Evolutionary conservation across 1,140 invertebrate genomes (phyloP).

Genomic region (Colletes latitarsis): DNA sequence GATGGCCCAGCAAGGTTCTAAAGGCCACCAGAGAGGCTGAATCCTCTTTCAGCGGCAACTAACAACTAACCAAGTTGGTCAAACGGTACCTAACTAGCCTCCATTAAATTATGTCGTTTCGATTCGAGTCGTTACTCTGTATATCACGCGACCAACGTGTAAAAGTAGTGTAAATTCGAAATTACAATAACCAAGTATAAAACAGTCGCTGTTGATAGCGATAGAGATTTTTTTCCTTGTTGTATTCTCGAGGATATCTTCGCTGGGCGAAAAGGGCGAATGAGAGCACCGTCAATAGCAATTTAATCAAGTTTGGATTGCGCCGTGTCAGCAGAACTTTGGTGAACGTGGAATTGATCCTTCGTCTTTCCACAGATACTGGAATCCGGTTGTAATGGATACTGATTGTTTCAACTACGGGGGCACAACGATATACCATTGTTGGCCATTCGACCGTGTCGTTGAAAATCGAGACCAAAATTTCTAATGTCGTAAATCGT

Average conservation of each 20-base stretch:
- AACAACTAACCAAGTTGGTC: constrained; percentile 45
- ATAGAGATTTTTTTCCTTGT: no score
- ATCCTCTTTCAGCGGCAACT: constrained; percentile 39
- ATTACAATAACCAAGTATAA: no score
- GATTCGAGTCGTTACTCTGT: no score
- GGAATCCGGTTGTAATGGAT: constrained; percentile 44
- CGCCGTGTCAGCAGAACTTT: constrained; percentile 13
- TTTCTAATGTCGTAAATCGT: constrained; percentile 22
- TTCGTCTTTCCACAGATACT: constrained; percentile 17
- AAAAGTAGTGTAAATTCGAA: no score
- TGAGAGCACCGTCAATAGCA: neutral
- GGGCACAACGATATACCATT: constrained; percentile 13
- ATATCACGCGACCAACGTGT: no score
- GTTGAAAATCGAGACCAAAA: neutral
- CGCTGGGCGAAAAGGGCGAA: no score
- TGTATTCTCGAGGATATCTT: neutral
- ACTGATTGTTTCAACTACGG: constrained; percentile 45
- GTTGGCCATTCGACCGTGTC: constrained; percentile 4
- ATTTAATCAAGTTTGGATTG: constrained; percentile 39
- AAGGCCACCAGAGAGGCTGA: constrained; percentile 3
- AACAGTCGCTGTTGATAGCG: neutral
- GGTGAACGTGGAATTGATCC: constrained; percentile 41
- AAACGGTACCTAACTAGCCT: constrained; percentile 18
- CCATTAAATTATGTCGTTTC: no score
- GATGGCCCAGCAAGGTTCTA: neutral